Evolutionary conservation across 2,888 invertebrate species (phyloP), one percentile per base, ranked within the genome.

Genomic region (Stegana nigrithorax): DNA sequence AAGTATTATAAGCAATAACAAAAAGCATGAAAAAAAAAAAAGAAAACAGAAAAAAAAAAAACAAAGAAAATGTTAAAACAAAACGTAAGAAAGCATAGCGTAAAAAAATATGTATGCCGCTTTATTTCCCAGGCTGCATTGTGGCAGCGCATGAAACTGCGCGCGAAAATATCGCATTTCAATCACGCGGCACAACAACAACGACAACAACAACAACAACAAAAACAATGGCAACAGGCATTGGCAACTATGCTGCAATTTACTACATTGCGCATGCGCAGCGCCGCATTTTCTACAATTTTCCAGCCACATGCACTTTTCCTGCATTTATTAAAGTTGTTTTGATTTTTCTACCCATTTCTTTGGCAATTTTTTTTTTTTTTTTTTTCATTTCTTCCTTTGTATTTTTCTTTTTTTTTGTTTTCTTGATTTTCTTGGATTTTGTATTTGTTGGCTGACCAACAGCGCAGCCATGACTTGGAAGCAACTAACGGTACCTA

Each of bases 81-180:
- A n/a, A n/a, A n/a, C n/a, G n/a, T n/a, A n/a, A n/a, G n/a, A n/a
- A n/a, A n/a, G n/a, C n/a, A n/a, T n/a, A n/a, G n/a, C n/a, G n/a
- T n/a, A n/a, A n/a, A n/a, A n/a, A n/a, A n/a, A n/a, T n/a, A n/a
- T n/a, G n/a, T n/a, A 76, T 77, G 77, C 73, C 72, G 66, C 70
- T 68, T 65, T 72, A 77, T 80, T 82, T 81, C 81, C 80, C 81
- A 81, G 75, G 81, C 81, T 71, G 67, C 61, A 66, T 57, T 64
- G 66, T 36, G 21, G 56, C 55, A 58, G 60, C 19, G 47, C 60
- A 60, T 51, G 36, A 73, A 77, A 77, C 75, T 74, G 76, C n/a
- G 80, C 76, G 73, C 77, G 77, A 80, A 82, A 80, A 81, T 83
- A 82, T 83, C 82, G 81, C 82, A 81, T 82, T 82, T 83, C 82